Conservation (phyloP, 1,140 invertebrate genomes). For the Lysiphlebus fabarum region DNA sequence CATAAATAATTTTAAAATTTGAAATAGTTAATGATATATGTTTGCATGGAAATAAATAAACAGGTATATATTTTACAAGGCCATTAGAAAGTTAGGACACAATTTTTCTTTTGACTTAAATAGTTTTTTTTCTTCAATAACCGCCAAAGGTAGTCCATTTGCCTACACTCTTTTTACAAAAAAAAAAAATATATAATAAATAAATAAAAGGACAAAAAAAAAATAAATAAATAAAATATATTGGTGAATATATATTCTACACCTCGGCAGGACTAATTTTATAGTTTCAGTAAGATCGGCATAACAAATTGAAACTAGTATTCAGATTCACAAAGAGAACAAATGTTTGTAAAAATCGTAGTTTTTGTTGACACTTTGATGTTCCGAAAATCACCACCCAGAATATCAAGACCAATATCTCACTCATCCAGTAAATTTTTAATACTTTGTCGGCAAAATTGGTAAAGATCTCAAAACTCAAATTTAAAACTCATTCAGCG, state of each 20-base stretch:
- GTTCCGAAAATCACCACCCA: neutral
- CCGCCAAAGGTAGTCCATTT: slow-evolving; percentile 1
- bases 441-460: no score
- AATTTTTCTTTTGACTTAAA: neutral
- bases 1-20: no score
- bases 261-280: slow-evolving; percentile 15
- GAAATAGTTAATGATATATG: no score
- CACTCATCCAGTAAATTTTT: neutral
- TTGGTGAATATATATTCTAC: neutral
- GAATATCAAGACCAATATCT: slow-evolving; percentile 3
- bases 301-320: slow-evolving; percentile 9
- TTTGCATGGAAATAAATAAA: no score
- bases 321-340: neutral
- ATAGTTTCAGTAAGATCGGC: slow-evolving; percentile 3
- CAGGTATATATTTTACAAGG: no score
- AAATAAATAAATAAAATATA: neutral
- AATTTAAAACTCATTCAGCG: no score
- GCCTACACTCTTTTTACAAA: neutral
- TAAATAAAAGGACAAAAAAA: neutral
- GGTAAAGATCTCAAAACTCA: neutral
- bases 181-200: no score
- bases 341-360: slow-evolving; percentile 9
- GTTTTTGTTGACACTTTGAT: slow-evolving; percentile 10
- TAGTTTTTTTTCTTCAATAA: slow-evolving; percentile 3
- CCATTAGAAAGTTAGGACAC: slow-evolving; percentile 7